phyloP scores from a whole-genome alignment of 2,888 invertebrate genomes.

The Phengaris arion region DNA sequence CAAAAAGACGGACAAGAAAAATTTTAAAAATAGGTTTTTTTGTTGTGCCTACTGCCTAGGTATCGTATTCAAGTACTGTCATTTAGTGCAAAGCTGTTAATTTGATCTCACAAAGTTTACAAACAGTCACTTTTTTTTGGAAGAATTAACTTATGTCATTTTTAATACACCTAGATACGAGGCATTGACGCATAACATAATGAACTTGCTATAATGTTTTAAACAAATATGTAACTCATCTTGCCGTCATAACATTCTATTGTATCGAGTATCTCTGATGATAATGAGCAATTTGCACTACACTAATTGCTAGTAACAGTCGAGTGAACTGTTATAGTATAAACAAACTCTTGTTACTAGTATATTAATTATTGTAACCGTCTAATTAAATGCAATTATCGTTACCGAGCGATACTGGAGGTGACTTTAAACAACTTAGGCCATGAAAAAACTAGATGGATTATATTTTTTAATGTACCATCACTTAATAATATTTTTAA shows the following conservation, averaged over 20 bases:
- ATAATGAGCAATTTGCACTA: neutral
- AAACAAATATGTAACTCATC: neutral
- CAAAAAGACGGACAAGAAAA: too few relatives aligned
- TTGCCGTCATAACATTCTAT: neutral
- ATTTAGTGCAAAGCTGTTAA: too few relatives aligned
- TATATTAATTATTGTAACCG: neutral
- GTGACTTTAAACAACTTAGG: neutral
- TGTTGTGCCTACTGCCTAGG: too few relatives aligned
- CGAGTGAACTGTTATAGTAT: neutral
- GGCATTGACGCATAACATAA: too few relatives aligned
- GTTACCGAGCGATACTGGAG: neutral
- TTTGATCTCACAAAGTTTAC: too few relatives aligned
- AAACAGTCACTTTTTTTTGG: too few relatives aligned
- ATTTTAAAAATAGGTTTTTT: too few relatives aligned
- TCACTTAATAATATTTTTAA: too few relatives aligned
- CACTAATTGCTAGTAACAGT: constrained; percentile 10
- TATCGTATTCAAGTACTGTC: too few relatives aligned
- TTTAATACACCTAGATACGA: too few relatives aligned
- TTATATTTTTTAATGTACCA: too few relatives aligned
- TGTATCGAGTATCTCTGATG: neutral
- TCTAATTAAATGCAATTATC: neutral
- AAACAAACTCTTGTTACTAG: neutral
- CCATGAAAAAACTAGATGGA: neutral
- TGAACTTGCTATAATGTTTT: neutral
- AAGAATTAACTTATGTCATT: too few relatives aligned